These are phyloP conservation scores for Aurelia aurita DNA, from an alignment of 30 jellyfish, hydroid and myxozoan genomes.

Conservation along the genomic window DNA sequence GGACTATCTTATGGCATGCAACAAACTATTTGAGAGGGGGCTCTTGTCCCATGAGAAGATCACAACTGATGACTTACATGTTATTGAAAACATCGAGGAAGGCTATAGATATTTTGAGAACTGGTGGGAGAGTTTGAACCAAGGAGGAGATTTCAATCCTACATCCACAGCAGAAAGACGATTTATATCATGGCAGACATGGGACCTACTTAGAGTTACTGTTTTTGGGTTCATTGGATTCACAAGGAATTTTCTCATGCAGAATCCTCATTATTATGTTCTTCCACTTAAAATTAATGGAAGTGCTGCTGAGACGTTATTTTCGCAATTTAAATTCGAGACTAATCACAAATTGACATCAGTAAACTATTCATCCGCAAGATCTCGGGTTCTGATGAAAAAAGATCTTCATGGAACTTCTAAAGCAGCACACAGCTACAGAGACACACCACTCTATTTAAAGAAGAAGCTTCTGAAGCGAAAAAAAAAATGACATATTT, in stretches of 20 bases:
- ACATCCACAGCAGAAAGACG: slow-evolving; percentile 27
- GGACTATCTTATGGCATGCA: slow-evolving; percentile 20
- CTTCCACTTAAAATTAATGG: slow-evolving; percentile 24
- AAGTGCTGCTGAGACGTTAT: slow-evolving; percentile 26
- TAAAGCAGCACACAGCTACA: slow-evolving; percentile 40
- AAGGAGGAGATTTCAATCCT: slow-evolving; percentile 42
- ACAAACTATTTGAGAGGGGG: slow-evolving; percentile 38
- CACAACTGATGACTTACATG: slow-evolving; percentile 11
- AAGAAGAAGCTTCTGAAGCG: neutral
- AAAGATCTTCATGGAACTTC: slow-evolving; percentile 24
- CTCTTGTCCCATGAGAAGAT: slow-evolving; percentile 17
- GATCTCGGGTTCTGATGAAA: slow-evolving; percentile 32
- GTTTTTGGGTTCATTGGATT: slow-evolving; percentile 33
- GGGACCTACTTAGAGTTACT: slow-evolving; percentile 24
- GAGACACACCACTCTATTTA: slow-evolving; percentile 30
- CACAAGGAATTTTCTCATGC: slow-evolving; percentile 1
- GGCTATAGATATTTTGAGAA: slow-evolving; percentile 23
- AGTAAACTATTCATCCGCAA: slow-evolving; percentile 37
- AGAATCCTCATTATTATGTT: slow-evolving; percentile 1
- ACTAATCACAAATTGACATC: slow-evolving; percentile 27
- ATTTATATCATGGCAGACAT: slow-evolving; percentile 38
- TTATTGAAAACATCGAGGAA: slow-evolving; percentile 4
- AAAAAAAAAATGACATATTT: neutral
- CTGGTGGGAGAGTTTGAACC: slow-evolving; percentile 36
- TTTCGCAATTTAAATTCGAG: slow-evolving; percentile 37